Conservation (phyloP, 2,888 invertebrate genomes). For the Trimorus sp. region DNA sequence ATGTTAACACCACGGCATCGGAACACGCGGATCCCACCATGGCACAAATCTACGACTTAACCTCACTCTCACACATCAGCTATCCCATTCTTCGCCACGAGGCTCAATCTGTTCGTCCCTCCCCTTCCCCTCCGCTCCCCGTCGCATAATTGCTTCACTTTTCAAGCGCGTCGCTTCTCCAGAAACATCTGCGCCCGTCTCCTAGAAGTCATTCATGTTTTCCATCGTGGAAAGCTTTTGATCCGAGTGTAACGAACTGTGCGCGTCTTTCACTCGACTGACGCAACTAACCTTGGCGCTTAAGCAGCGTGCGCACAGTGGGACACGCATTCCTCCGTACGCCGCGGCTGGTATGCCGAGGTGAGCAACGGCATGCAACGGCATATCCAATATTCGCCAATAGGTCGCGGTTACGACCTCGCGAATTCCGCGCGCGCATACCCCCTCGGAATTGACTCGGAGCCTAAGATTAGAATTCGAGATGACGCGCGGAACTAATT, state of each 20-base stretch:
- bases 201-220: constrained; percentile 30
- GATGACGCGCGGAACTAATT: constrained; percentile 60
- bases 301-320: constrained; percentile 71
- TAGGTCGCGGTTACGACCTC: constrained; percentile 79
- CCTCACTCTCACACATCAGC: too few relatives aligned
- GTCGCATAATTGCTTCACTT: not conserved
- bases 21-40: not conserved
- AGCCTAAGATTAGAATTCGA: constrained; percentile 61
- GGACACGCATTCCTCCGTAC: constrained; percentile 78
- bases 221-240: constrained; percentile 3
- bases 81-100: too few relatives aligned
- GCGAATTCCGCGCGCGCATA: constrained; percentile 76
- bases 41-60: too few relatives aligned
- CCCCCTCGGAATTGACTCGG: constrained; percentile 60
- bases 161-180: too few relatives aligned
- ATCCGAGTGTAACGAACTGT: constrained; percentile 45
- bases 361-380: constrained; percentile 79
- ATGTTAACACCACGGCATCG: not conserved
- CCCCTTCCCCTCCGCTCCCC: too few relatives aligned
- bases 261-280: constrained; percentile 46
- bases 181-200: too few relatives aligned
- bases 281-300: constrained; percentile 74
- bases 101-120: too few relatives aligned
- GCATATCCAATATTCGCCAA: constrained; percentile 75
- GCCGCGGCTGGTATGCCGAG: constrained; percentile 77